phyloP scores from a whole-genome alignment of 1,140 invertebrate species.

The Micrasema longulum region DNA sequence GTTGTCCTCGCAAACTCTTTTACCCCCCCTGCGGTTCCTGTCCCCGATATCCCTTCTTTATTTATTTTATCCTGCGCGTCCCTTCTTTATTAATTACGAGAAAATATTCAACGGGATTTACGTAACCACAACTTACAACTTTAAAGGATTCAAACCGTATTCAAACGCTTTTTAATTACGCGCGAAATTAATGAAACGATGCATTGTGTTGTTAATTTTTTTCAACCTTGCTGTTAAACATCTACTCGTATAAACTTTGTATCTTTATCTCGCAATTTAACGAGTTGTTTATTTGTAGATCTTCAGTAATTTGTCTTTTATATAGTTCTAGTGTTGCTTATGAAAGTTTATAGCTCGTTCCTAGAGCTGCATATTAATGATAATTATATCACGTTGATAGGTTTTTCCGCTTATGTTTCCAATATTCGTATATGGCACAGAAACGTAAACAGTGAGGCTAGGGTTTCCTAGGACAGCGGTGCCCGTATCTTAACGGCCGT shows the following conservation, averaged over 20 bases:
- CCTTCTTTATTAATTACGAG: conserved; percentile 42
- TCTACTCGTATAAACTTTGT: conserved; percentile 29
- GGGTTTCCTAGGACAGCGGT: no score
- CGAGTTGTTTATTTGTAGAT: neutral
- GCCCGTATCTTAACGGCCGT: no score
- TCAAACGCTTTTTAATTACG: conserved; percentile 42
- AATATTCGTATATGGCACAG: no score
- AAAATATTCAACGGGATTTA: conserved; percentile 39
- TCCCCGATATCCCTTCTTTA: conserved; percentile 5
- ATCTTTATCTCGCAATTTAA: conserved; percentile 2
- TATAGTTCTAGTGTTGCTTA: no score
- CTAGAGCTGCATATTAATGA: no score
- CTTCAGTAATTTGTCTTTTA: neutral
- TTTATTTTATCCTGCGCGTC: no score
- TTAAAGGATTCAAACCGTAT: conserved; percentile 33
- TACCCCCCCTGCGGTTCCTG: neutral
- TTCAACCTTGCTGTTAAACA: conserved; percentile 25
- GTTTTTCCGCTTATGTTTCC: no score
- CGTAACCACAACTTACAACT: conserved; percentile 35
- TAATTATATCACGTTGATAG: no score
- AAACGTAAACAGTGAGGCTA: no score
- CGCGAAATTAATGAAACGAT: conserved; percentile 39
- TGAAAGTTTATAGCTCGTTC: no score
- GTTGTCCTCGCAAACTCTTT: neutral
- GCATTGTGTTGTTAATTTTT: conserved; percentile 29